These are phyloP conservation scores for Spilosoma lubricipeda DNA, from an alignment of 2,888 invertebrate species.

Conservation along the genomic window DNA sequence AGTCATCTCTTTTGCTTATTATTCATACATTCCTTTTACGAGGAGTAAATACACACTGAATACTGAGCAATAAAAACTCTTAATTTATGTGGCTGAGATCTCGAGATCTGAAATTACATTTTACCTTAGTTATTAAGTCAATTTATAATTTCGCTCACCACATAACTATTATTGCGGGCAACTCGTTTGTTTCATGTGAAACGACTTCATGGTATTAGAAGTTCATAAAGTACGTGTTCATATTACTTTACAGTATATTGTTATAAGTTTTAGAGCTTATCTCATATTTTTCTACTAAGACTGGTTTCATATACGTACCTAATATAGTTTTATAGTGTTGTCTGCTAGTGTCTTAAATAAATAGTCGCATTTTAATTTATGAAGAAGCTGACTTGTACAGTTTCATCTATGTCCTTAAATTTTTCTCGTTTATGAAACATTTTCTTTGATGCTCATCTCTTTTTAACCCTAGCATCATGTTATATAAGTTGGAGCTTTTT, in stretches of 20 bases:
- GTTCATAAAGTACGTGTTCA: background rate
- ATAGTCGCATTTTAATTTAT: no score
- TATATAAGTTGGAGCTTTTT: no score
- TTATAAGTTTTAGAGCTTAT: background rate
- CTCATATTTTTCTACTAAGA: background rate
- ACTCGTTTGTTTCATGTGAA: background rate
- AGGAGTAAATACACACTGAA: background rate
- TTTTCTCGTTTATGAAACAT: no score
- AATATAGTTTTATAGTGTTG: no score
- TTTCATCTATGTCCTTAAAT: no score
- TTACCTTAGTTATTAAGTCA: background rate
- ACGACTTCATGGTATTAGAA: background rate
- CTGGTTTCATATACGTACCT: background rate
- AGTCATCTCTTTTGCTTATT: background rate
- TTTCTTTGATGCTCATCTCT: no score
- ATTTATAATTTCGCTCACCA: background rate
- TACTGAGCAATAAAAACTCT: background rate
- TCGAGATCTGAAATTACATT: background rate
- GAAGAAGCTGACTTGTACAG: no score
- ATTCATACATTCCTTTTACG: background rate
- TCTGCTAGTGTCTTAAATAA: no score
- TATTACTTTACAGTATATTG: background rate
- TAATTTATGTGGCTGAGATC: background rate
- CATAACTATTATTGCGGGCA: background rate
- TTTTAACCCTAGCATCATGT: no score